Evolutionary conservation across 2,113 vertebrate species (phyloP).

Genomic region (Elachura formosa): DNA sequence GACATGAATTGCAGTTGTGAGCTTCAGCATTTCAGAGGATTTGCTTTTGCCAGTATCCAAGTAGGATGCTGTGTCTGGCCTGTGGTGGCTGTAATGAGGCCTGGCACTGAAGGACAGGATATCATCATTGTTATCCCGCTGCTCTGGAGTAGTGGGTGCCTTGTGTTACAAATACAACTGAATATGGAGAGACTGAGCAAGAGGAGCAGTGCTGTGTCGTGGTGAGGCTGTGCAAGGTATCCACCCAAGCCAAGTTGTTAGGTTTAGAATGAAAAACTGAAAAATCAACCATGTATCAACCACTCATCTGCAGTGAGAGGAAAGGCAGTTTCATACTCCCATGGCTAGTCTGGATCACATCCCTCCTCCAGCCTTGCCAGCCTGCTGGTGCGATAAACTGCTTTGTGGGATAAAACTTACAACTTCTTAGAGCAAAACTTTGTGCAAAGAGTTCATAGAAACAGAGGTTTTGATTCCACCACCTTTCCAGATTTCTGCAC

Average conservation of each 20-base stretch:
- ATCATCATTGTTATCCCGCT: not conserved
- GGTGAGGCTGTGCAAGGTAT: not conserved
- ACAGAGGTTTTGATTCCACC: not conserved
- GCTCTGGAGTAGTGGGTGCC: not conserved
- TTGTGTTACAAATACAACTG: not conserved
- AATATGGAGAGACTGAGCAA: accelerated
- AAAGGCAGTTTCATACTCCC: not conserved
- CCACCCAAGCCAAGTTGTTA: not conserved
- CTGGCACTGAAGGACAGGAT: accelerated
- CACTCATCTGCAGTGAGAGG: accelerated
- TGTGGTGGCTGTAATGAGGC: not conserved
- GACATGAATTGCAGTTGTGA: not conserved
- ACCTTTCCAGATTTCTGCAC: not conserved
- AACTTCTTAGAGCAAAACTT: not conserved
- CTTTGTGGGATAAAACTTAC: not conserved
- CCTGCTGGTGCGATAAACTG: not conserved
- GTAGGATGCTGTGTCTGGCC: accelerated
- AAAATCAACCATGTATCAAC: not conserved
- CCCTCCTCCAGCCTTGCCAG: not conserved
- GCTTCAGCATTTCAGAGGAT: not conserved
- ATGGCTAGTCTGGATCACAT: not conserved
- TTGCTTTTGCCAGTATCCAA: not conserved
- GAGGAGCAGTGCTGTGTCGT: not conserved
- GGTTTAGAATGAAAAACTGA: not conserved
- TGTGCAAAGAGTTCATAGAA: not conserved